Conservation (phyloP, 1,140 invertebrate species). For the Mercenaria mercenaria region DNA sequence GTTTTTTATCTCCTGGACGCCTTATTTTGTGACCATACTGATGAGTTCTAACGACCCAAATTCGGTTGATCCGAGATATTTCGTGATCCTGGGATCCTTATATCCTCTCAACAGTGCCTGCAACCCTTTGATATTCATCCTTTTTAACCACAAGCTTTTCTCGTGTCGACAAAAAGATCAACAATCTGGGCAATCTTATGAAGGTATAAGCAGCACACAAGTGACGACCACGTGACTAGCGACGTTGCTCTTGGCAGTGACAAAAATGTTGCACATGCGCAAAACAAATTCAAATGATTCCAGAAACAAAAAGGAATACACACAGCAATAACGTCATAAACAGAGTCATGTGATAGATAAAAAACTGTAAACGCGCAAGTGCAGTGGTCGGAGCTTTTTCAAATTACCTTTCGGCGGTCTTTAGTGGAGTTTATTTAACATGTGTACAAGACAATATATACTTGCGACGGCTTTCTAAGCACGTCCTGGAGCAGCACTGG, state of each 20-base stretch:
- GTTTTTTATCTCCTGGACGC: constrained; percentile 41
- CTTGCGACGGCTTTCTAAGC: no score
- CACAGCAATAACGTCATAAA: no score
- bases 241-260: not conserved
- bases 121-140: constrained; percentile 11
- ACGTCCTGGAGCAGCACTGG: no score
- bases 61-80: not conserved
- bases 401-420: no score
- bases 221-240: not conserved
- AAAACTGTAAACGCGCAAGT: no score
- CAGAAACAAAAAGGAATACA: not conserved
- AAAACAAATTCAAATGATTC: not conserved
- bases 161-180: not conserved
- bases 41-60: not conserved
- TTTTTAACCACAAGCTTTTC: constrained; percentile 14
- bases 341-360: no score
- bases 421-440: no score
- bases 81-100: not conserved
- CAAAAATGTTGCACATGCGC: not conserved
- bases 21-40: constrained; percentile 1
- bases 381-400: no score
- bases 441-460: no score
- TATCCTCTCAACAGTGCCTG: constrained; percentile 40
- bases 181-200: not conserved
- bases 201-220: not conserved